A percentile compares a stretch with the other conserved stretches of the same genome.
phyloP scores from a whole-genome alignment of 2,888 invertebrate genomes.

The Hypercompe scribonia region DNA sequence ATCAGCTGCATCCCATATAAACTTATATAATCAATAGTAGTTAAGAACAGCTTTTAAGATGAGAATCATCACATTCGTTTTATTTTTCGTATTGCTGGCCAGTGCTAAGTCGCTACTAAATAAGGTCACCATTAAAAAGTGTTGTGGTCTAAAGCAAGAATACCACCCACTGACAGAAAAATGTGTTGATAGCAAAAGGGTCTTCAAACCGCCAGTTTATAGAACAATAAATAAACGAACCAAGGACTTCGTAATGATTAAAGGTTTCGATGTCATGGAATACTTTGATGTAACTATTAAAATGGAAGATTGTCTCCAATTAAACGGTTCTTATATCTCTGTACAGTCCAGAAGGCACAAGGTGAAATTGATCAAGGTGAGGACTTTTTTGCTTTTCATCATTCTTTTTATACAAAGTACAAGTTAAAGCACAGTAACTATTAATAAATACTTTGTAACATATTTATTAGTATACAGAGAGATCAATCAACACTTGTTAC shows the following conservation, averaged over 20 bases:
- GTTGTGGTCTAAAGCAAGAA: neutral
- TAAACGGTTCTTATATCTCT: neutral
- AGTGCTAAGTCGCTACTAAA: neutral
- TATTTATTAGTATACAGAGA: neutral
- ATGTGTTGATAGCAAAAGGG: neutral
- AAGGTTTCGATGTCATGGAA: neutral
- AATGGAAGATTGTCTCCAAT: neutral
- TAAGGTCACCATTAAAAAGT: neutral
- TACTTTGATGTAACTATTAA: neutral
- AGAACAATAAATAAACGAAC: neutral
- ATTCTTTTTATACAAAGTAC: neutral
- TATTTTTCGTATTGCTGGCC: neutral
- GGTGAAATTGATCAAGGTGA: constrained; percentile 5
- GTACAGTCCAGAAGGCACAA: neutral
- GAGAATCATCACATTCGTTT: neutral
- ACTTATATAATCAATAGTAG: neutral
- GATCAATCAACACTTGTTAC: neutral
- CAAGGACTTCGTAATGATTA: too few species aligned
- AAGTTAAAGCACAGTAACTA: neutral
- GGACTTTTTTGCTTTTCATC: neutral
- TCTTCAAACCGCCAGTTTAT: neutral
- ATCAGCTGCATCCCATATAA: too few species aligned
- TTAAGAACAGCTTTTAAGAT: neutral
- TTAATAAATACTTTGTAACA: neutral
- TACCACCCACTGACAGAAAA: too few species aligned